Evolutionary conservation across 2,888 invertebrate species (phyloP).

Genomic region (Baronia brevicornis): DNA sequence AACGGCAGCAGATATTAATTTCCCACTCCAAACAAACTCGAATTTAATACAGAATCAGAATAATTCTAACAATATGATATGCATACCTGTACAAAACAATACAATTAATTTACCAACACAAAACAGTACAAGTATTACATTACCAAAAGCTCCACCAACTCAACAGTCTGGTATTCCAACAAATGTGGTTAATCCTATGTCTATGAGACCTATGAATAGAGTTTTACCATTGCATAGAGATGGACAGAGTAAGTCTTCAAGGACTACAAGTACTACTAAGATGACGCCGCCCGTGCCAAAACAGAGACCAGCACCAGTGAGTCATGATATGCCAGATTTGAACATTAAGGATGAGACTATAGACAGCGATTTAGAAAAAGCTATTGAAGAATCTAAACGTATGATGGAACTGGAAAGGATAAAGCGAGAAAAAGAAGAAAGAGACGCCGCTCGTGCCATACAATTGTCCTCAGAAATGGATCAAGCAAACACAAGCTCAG

Average conservation of each 20-base stretch:
- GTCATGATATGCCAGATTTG: slow-evolving; percentile 70
- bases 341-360: slow-evolving; percentile 69
- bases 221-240: slow-evolving; percentile 86
- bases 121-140: slow-evolving; percentile 73
- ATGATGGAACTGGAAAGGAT: slow-evolving; percentile 66
- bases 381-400: slow-evolving; percentile 67
- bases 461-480: slow-evolving; percentile 51
- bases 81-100: slow-evolving; percentile 59
- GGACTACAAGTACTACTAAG: slow-evolving; percentile 36
- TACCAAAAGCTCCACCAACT: slow-evolving; percentile 77
- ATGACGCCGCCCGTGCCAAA: slow-evolving; percentile 44
- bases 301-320: slow-evolving; percentile 50
- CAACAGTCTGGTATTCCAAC: slow-evolving; percentile 79
- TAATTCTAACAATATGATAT: slow-evolving; percentile 55
- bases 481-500: slow-evolving; percentile 47
- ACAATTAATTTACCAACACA: slow-evolving; percentile 68
- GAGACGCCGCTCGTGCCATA: slow-evolving; percentile 52
- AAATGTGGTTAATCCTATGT: slow-evolving; percentile 82
- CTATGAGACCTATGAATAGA: slow-evolving; percentile 83
- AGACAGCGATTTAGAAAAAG: slow-evolving; percentile 69
- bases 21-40: slow-evolving; percentile 53
- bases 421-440: slow-evolving; percentile 63
- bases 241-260: slow-evolving; percentile 68
- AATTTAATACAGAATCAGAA: slow-evolving; percentile 54
- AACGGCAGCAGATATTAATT: slow-evolving; percentile 54